Evolutionary conservation across 2,113 vertebrate genomes (phyloP), one percentile per base, ranked within the genome.

Genomic region (Marmota monax): DNA sequence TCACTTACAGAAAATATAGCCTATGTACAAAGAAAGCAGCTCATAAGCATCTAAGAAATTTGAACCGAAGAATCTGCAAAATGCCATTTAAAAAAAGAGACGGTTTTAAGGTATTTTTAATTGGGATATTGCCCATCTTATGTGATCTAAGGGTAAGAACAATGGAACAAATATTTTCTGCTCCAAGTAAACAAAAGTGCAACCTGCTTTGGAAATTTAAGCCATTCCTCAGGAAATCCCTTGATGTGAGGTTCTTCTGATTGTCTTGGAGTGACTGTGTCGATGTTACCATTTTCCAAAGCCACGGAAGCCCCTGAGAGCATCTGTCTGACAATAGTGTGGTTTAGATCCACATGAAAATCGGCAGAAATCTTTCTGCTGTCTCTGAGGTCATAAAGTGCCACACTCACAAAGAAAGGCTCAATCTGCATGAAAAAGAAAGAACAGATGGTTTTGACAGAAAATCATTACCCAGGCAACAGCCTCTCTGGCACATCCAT

Each of bases 161-260:
- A 78, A 34, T 2, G 23, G 20, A 63, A 95, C 4, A 20, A 56
- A 23, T 4, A 42, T 88, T 87, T 96, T 80, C 27, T 18, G 12
- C 11, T 32, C 12, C 17, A 34, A 87, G 48, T 48, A 85, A 97
- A 95, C 42, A 85, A 84, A 96, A 94, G 84, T 2, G 20, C 53
- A 98, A 99, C 99, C 99, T 99, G 99, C 97, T 99, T 99, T n/a
- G 99, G 99, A 94, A 99, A 99, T 93, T 99, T 99, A 29, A 99
- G 98, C 99, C 99, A 99, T 90, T 99, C 98, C 58, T 99, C 99
- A 84, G 99, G 98, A 92, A 99, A 99, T 3, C 98, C 98, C 93
- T 98, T 99, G 83, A 99, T 88, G 12, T 98, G 98, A 83, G 99
- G 99, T 93, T 99, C 99, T 92, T 99, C 99, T 7, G 97, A 97